phyloP scores from a whole-genome alignment of 2,113 vertebrate species.

The Engystomops pustulosus region DNA sequence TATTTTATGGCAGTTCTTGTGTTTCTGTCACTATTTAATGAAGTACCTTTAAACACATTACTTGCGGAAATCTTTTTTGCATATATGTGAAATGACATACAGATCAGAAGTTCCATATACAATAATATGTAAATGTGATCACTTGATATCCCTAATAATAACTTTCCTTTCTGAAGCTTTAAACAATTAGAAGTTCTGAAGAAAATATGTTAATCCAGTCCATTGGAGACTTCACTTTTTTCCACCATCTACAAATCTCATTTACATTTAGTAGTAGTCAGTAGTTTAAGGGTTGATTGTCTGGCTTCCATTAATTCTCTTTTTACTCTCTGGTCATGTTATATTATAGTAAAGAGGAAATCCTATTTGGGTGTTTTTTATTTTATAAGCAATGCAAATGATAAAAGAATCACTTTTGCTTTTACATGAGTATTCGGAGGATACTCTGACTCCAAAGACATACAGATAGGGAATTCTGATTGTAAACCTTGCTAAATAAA shows the following conservation, averaged over 20 bases:
- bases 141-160: slow-evolving; percentile 24
- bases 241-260: background rate
- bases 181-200: slow-evolving; percentile 51
- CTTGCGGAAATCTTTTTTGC: background rate
- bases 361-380: no score
- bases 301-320: background rate
- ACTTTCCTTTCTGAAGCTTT: slow-evolving; percentile 22
- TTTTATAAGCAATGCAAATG: no score
- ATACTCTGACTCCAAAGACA: no score
- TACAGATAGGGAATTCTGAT: no score
- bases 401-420: no score
- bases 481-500: no score
- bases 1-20: background rate
- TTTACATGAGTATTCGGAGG: no score
- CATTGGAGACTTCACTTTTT: slow-evolving; percentile 15
- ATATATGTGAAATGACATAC: slow-evolving; percentile 33
- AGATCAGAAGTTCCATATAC: slow-evolving; percentile 45
- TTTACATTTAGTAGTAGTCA: background rate
- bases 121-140: slow-evolving; percentile 48
- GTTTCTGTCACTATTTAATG: slow-evolving; percentile 14
- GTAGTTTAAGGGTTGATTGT: background rate
- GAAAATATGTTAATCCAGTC: slow-evolving; percentile 33
- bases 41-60: slow-evolving; percentile 25
- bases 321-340: no score
- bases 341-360: no score